phyloP scores from a whole-genome alignment of 23 tunicate genomes.

The Styela plicata region DNA sequence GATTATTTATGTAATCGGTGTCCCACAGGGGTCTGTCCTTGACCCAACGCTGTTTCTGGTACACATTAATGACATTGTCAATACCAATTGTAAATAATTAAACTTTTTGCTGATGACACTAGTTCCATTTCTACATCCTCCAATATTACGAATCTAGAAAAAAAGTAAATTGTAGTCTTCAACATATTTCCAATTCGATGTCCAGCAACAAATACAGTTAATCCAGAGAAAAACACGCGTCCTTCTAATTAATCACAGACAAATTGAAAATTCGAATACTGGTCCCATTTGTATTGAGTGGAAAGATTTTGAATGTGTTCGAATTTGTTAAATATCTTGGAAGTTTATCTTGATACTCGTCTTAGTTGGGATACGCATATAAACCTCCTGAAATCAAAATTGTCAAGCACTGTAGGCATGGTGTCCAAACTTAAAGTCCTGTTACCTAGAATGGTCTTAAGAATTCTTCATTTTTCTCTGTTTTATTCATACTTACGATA shows the following conservation, averaged over 20 bases:
- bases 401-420: not conserved
- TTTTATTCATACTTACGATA: not conserved
- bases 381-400: not conserved
- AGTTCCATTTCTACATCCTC: not conserved
- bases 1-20: not conserved
- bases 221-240: not conserved
- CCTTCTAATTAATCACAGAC: not conserved
- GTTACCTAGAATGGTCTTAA: not conserved
- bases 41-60: not conserved
- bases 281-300: not conserved
- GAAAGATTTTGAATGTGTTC: not conserved
- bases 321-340: not conserved
- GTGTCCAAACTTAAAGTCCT: not conserved
- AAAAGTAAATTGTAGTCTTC: not conserved
- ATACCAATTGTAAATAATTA: not conserved
- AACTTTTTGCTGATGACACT: not conserved
- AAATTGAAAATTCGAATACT: not conserved
- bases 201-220: not conserved
- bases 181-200: not conserved
- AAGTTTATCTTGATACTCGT: not conserved
- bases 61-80: not conserved
- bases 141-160: not conserved
- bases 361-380: not conserved
- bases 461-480: not conserved
- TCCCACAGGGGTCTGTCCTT: not conserved